Base-by-base conservation (phyloP, 2,797 vertebrate species). In the Muscicapa striata region DNA sequence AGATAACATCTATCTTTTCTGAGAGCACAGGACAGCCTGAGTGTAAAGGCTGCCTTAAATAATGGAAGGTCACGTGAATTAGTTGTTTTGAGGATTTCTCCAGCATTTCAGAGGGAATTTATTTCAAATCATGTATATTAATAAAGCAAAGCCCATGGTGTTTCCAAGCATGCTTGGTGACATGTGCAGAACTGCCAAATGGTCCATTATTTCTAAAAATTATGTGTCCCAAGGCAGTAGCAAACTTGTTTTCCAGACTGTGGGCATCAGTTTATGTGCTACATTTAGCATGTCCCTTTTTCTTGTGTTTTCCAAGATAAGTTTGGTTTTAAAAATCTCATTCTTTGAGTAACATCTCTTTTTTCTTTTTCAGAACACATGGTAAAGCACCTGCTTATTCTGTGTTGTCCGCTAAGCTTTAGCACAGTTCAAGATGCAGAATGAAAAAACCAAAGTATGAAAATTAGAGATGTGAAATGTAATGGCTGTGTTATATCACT, bases 151-250 rank as follows among this genome's bases (percentile, higher is more conserved):
- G 67, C 85, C 63, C 96, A 95, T 93, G 93, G 92, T 93, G 91
- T 76, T 96, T 96, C 94, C 89, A 97, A 72, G 94, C 78, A 90
- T 92, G 96, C 72, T 92, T 69, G 91, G 73, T 94, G 96, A 95
- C 96, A 97, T 96, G 96, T 97, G 97, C 92, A 93, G 84, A 84
- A 79, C 96, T 97, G 97, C 97, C 97, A 97, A 98, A 97, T 96
- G 97, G 95, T 97, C 97, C 97, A 96, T 97, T 97, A 97, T 98
- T 97, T 97, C 97, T 97, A 97, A 97, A 97, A 98, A 96, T 95
- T 96, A 97, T 97, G 90, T 96, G 96, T 97, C 96, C 97, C 97
- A 93, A 94, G 97, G 94, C 84, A 22, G 97, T 87, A 96, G 95
- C 96, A 97, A 97, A 96, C 89, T 96, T 96, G 95, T 95, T 97